Percentiles rank a stretch among this genome's conserved stretches.
These are phyloP conservation scores for Drosophila ironensis DNA, from an alignment of 1,140 invertebrate genomes.

Conservation along the genomic window DNA sequence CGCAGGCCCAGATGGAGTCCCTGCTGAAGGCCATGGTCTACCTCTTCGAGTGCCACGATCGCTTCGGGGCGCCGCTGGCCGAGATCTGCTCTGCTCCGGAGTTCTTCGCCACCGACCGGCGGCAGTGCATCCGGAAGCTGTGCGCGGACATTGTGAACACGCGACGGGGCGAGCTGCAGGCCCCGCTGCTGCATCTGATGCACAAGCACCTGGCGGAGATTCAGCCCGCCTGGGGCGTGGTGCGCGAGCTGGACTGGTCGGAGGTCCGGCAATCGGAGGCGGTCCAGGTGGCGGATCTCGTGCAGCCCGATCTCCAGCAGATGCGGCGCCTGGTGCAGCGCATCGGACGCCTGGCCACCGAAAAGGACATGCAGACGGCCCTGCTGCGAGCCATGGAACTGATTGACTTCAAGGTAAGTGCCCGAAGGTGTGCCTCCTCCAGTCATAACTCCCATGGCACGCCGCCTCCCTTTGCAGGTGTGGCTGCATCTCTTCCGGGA, in stretches of 20 bases:
- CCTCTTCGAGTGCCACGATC: constrained; percentile 44
- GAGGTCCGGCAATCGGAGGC: constrained; percentile 9
- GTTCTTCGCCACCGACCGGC: no score
- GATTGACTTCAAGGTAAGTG: not conserved
- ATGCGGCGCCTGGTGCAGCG: constrained; percentile 56
- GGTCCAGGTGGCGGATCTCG: not conserved
- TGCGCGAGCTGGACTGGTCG: constrained; percentile 55
- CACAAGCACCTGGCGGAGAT: constrained; percentile 32
- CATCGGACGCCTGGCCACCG: constrained; percentile 29
- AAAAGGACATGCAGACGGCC: constrained; percentile 34
- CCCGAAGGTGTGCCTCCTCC: no score
- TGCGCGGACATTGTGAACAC: constrained; percentile 43
- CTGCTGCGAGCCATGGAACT: constrained; percentile 25
- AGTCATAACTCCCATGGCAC: not conserved
- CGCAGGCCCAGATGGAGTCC: constrained; percentile 39
- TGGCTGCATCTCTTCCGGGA: constrained; percentile 54
- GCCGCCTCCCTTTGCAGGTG: constrained; percentile 7
- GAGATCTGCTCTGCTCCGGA: constrained; percentile 13
- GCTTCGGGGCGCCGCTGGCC: constrained; percentile 34
- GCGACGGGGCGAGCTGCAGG: constrained; percentile 35
- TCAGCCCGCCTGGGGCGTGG: constrained; percentile 39
- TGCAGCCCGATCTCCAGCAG: constrained; percentile 28
- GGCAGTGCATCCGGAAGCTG: constrained; percentile 29
- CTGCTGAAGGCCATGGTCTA: constrained; percentile 59
- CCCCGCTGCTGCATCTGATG: constrained; percentile 32